Evolutionary conservation across 2,797 vertebrate genomes (phyloP).

Genomic region (Premnoplex brunnescens): DNA sequence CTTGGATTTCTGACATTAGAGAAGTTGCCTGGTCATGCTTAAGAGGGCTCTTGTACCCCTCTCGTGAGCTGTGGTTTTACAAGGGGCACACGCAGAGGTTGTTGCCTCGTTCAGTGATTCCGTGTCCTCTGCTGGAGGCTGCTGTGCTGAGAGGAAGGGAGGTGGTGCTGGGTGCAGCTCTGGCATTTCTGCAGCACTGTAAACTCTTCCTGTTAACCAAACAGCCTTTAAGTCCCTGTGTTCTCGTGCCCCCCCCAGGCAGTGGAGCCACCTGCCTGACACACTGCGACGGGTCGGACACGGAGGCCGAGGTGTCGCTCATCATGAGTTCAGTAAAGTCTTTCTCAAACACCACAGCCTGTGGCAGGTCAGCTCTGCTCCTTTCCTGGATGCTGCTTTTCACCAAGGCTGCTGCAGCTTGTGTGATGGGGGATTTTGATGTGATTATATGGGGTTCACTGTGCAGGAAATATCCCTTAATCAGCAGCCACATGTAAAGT

Average conservation of each 20-base stretch:
- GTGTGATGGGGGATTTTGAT: accelerated
- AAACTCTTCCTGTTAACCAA: accelerated
- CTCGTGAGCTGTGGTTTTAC: accelerated
- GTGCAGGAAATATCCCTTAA: not conserved
- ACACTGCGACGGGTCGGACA: constrained; percentile 91
- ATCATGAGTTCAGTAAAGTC: constrained; percentile 84
- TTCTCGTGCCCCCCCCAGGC: constrained; percentile 73
- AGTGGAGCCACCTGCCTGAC: constrained; percentile 91
- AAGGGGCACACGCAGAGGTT: accelerated
- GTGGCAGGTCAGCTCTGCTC: constrained; percentile 84
- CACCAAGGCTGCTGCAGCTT: not conserved
- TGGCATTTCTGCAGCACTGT: accelerated
- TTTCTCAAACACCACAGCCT: constrained; percentile 73
- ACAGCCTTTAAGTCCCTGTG: not conserved
- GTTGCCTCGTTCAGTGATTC: not conserved
- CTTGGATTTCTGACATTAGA: not conserved
- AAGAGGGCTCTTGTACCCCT: not conserved
- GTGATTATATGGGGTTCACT: not conserved
- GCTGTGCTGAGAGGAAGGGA: accelerated
- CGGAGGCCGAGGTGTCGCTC: constrained; percentile 85
- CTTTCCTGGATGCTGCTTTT: not conserved
- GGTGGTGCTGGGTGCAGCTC: not conserved
- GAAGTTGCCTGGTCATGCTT: not conserved
- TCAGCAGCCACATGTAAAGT: not conserved
- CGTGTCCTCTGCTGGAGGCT: accelerated